Conservation (phyloP, 2,113 vertebrate genomes). For the Numenius arquata region DNA sequence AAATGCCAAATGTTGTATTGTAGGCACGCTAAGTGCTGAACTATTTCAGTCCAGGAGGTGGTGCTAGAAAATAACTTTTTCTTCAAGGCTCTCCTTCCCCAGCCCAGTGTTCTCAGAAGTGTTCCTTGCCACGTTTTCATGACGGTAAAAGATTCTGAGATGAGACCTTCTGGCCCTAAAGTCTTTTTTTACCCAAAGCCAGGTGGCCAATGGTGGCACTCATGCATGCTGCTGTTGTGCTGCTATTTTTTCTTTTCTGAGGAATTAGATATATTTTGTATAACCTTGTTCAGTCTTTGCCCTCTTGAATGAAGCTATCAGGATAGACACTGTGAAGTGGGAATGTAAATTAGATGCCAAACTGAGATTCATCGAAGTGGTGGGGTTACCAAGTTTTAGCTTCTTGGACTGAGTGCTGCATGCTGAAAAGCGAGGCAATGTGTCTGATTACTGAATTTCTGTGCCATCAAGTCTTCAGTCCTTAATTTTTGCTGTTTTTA, state of each 20-base stretch:
- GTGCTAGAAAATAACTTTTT: constrained; percentile 9
- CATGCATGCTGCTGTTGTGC: background rate
- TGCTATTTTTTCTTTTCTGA: background rate
- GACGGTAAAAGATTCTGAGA: background rate
- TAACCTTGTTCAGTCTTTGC: background rate
- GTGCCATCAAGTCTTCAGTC: background rate
- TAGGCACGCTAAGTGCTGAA: background rate
- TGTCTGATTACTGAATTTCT: background rate
- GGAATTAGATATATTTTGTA: background rate
- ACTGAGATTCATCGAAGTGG: background rate
- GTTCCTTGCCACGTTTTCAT: background rate
- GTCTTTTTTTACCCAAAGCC: background rate
- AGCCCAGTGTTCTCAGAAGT: background rate
- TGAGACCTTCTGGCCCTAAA: background rate
- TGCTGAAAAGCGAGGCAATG: background rate
- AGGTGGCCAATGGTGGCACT: background rate
- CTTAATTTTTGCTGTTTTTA: background rate
- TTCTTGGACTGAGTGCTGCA: background rate
- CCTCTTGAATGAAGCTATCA: background rate
- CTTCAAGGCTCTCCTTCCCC: background rate
- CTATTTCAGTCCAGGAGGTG: constrained; percentile 42
- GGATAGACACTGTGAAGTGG: background rate
- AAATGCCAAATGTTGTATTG: background rate
- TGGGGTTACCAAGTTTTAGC: background rate
- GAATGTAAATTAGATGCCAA: background rate